Conservation (phyloP, 2,888 invertebrate species). For the Leptopterna dolabrata region DNA sequence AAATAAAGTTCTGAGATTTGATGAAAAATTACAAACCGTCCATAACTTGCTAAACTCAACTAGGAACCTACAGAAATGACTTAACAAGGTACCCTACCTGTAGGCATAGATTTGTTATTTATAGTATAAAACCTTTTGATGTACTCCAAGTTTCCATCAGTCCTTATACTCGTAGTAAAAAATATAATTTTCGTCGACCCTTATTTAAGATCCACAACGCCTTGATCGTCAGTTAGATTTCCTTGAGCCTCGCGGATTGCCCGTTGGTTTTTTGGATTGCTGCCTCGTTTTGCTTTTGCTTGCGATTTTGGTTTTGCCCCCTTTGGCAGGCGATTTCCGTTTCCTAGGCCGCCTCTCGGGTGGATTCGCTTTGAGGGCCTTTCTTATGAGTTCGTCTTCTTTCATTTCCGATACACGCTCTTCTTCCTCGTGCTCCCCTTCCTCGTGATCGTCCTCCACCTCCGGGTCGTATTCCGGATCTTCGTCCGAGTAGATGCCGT, state of each 20-base stretch:
- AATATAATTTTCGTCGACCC: too few species aligned
- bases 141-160: too few species aligned
- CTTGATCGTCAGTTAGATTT: too few species aligned
- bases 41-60: too few species aligned
- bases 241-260: neutral
- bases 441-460: neutral
- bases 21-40: too few species aligned
- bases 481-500: neutral
- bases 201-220: too few species aligned
- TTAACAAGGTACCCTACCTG: too few species aligned
- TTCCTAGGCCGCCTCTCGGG: neutral
- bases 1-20: too few species aligned
- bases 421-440: neutral
- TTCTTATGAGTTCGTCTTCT: neutral
- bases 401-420: neutral
- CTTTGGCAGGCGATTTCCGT: neutral
- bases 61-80: too few species aligned
- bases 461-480: neutral
- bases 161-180: too few species aligned
- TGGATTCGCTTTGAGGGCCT: neutral
- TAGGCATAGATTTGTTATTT: too few species aligned
- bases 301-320: neutral
- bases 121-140: too few species aligned
- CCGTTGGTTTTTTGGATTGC: neutral
- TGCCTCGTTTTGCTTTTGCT: neutral